These are phyloP conservation scores for Eristalinus sepulchralis DNA, from an alignment of 2,888 invertebrate species.

Conservation along the genomic window DNA sequence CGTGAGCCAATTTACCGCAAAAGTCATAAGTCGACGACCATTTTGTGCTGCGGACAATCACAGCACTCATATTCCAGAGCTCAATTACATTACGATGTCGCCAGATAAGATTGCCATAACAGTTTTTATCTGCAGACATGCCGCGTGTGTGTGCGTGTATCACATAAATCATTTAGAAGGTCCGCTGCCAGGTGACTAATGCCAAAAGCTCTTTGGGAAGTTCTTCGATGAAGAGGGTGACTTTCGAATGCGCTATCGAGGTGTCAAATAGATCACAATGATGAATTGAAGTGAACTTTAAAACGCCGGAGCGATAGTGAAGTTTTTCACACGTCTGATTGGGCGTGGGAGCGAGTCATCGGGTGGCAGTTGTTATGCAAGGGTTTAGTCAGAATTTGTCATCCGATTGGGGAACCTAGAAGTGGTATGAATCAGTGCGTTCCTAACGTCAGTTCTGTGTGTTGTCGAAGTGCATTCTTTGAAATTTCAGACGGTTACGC, in stretches of 20 bases:
- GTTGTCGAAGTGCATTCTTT: neutral
- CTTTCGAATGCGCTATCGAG: neutral
- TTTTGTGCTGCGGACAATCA: conserved; percentile 17
- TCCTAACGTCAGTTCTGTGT: neutral
- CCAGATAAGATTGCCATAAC: neutral
- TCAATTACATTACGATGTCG: conserved; percentile 20
- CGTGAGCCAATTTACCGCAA: neutral
- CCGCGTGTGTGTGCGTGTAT: neutral
- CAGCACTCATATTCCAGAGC: conserved; percentile 2
- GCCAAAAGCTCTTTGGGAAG: neutral
- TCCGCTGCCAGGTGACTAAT: conserved; percentile 7
- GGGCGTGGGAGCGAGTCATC: neutral
- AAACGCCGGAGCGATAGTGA: neutral
- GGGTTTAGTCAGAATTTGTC: conserved; percentile 2
- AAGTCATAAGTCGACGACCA: conserved; percentile 30
- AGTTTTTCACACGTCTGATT: conserved; percentile 1
- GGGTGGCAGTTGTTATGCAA: conserved; percentile 15
- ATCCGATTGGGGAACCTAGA: neutral
- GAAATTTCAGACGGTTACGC: no score
- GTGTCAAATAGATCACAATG: conserved; percentile 33
- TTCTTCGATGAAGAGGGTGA: neutral
- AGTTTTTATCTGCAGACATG: neutral
- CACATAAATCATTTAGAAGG: neutral
- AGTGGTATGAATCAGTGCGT: neutral
- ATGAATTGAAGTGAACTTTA: conserved; percentile 34